phyloP scores from a whole-genome alignment of 2,888 invertebrate genomes.

The Argyresthia goedartella region DNA sequence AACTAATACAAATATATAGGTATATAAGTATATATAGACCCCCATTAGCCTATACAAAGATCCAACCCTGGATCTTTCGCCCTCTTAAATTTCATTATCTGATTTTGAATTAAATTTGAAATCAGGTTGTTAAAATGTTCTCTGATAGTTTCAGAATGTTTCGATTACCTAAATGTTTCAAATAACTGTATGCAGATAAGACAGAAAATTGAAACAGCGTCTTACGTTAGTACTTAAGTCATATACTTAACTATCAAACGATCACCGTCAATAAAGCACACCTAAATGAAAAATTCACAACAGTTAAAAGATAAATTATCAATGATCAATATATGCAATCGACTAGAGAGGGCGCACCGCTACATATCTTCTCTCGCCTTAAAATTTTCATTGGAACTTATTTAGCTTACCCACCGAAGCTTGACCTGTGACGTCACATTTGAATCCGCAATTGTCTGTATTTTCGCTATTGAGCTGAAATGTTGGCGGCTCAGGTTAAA shows the following conservation, averaged over 20 bases:
- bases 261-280: background rate
- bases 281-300: constrained; percentile 29
- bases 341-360: constrained; percentile 45
- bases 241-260: too few relatives aligned
- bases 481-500: constrained; percentile 20
- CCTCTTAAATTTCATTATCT: too few relatives aligned
- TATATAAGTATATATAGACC: too few relatives aligned
- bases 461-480: background rate
- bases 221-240: too few relatives aligned
- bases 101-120: too few relatives aligned
- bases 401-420: constrained; percentile 26
- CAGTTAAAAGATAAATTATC: constrained; percentile 29
- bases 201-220: too few relatives aligned
- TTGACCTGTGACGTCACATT: constrained; percentile 19
- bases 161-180: too few relatives aligned
- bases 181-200: background rate
- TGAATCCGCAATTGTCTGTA: constrained; percentile 4
- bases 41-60: too few relatives aligned
- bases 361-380: constrained; percentile 43
- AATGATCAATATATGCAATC: constrained; percentile 56
- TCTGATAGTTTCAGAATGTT: background rate
- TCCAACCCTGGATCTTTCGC: too few relatives aligned
- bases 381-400: constrained; percentile 60
- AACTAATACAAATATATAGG: too few relatives aligned
- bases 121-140: too few relatives aligned